A percentile compares a stretch with the other conserved stretches of the same genome.
Conservation (phyloP, 2,888 invertebrate species). For the Thecocarcelia acutangulata region DNA sequence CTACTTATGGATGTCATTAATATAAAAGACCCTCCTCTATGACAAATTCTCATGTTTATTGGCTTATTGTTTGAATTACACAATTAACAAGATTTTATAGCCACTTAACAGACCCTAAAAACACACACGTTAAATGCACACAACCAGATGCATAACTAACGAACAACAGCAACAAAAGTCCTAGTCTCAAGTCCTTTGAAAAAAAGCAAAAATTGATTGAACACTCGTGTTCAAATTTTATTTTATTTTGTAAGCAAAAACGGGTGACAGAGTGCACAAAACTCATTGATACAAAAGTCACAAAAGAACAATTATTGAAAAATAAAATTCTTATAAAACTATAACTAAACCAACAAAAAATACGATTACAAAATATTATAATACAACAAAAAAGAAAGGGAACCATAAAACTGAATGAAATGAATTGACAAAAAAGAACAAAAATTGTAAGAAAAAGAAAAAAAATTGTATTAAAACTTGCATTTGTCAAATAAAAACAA, state of each 20-base stretch:
- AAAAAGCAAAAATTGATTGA: conserved; percentile 43
- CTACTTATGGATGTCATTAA: conserved; percentile 67
- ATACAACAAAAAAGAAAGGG: background rate
- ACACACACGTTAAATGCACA: conserved; percentile 69
- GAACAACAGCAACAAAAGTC: conserved; percentile 35
- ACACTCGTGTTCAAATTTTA: conserved; percentile 57
- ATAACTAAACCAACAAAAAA: conserved; percentile 28
- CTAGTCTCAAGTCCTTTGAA: conserved; percentile 39
- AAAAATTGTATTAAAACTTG: conserved; percentile 52
- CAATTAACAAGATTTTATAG: conserved; percentile 77
- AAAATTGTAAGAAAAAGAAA: conserved; percentile 4
- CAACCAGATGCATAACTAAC: conserved; percentile 34
- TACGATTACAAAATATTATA: conserved; percentile 1
- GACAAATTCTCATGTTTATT: conserved; percentile 66
- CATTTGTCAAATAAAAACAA: conserved; percentile 63
- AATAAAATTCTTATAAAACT: conserved; percentile 65
- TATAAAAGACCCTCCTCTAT: conserved; percentile 64
- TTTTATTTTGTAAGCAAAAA: conserved; percentile 5
- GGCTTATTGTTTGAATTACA: conserved; percentile 71
- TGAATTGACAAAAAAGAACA: background rate
- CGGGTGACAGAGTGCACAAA: background rate
- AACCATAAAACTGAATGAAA: conserved; percentile 19
- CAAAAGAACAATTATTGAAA: conserved; percentile 69
- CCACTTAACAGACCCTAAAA: conserved; percentile 78
- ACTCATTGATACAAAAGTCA: conserved; percentile 64